Conservation (phyloP, 92 coral and sea anemone genomes). For the Metridium senile region DNA sequence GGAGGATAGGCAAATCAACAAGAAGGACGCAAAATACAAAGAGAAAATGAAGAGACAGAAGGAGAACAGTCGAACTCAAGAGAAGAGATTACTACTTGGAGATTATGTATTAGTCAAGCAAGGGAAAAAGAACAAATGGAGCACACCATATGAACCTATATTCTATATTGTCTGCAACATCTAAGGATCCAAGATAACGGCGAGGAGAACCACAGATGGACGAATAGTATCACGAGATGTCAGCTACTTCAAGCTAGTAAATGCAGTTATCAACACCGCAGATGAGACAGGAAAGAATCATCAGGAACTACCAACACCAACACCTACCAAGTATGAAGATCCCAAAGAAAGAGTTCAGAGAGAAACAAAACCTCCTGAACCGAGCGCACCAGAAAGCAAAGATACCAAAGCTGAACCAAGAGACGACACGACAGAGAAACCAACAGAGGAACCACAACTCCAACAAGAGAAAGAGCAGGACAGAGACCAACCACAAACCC, state of each 20-base stretch:
- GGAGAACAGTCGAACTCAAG: conserved; percentile 57
- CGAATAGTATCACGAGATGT: conserved; percentile 43
- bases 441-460: background rate
- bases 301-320: conserved; percentile 20
- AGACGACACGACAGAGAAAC: conserved; percentile 3
- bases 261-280: conserved; percentile 49
- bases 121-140: conserved; percentile 54
- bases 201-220: conserved; percentile 47
- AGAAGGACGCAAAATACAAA: conserved; percentile 60
- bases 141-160: conserved; percentile 55
- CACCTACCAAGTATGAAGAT: conserved; percentile 12
- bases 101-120: conserved; percentile 69
- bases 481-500: background rate
- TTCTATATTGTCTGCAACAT: conserved; percentile 38
- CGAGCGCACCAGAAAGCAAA: conserved; percentile 18
- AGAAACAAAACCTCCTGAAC: conserved; percentile 10
- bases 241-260: conserved; percentile 48
- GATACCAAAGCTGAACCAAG: conserved; percentile 8
- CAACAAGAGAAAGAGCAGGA: conserved; percentile 1
- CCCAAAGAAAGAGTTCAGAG: conserved; percentile 5
- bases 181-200: conserved; percentile 39
- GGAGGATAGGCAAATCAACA: conserved; percentile 45
- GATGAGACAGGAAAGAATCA: conserved; percentile 32
- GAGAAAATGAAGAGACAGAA: conserved; percentile 49
- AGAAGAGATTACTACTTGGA: conserved; percentile 50